Base-by-base conservation (phyloP, 1,140 invertebrate species). In the Melipona quadrifasciata region DNA sequence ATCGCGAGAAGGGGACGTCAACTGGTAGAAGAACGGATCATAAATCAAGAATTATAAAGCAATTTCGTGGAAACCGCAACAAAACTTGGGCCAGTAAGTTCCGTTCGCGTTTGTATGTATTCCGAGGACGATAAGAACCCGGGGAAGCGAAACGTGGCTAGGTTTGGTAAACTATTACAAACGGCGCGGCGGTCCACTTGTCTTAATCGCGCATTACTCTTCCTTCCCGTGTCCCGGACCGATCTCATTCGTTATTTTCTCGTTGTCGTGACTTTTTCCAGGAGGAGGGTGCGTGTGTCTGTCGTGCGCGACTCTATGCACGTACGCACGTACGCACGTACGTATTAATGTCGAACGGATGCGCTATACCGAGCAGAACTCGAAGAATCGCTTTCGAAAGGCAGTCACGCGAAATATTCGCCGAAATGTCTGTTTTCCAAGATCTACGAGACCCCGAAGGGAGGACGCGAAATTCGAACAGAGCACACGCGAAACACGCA, bases 1-100 rank as follows among this genome's bases (percentile, higher is more conserved):
- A 68, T 77, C 61, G 76, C 64, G 51, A 51, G 21, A 14, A n/a
- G 64, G 47, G 53, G 27, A 57, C 65, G 75, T 14, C 72, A 55
- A 47, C 61, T 21, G 39, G 61, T 76, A 68, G 85, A 85, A 47
- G 55, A 84, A 80, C 84, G 85, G 87, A 88, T 87, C 86, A 89
- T 91, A 91, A 91, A 92, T 92, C 91, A 91, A 86, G 81, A 91
- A 92, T 92, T 92, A 92, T 92, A 92, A 92, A 92, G 91, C 90
- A 91, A 92, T 91, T 92, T 89, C 90, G 75, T n/a, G 80, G 81
- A 91, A 92, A 88, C 90, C 91, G 89, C 89, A 90, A 90, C 86
- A 87, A 91, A 90, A 91, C 86, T 86, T 75, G 82, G 39, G 61
- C 34, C 76, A 72, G n/a, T 61, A 82, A 86, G 77, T 84, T 65